Base-by-base conservation (phyloP, 2,888 invertebrate genomes). In the Leptopilina myrica region DNA sequence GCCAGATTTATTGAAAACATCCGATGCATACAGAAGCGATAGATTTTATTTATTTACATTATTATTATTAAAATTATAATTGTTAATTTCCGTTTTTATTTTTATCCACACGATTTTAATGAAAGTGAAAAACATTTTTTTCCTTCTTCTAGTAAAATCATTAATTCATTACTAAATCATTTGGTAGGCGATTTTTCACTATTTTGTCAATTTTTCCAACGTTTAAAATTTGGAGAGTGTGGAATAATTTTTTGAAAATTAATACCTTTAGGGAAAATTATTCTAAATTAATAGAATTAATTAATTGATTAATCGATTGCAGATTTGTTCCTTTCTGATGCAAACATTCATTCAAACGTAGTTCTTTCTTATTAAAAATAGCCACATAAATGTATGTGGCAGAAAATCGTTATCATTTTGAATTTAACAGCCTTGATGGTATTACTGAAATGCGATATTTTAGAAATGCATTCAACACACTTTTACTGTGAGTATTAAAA, bases 381-480 rank as follows among this genome's bases (percentile, higher is more conserved):
- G 33, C 14, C 5, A 5, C 5, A 56, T 33, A 33, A n/a, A 73
- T 40, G 56, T 53, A 67, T 26, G 7, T 20, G 14, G 8, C 46
- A 46, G 46, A 67, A 69, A 69, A 69, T 26, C 12, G 33, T 56
- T 73, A 53, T 56, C 56, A 12, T 26, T 26, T 73, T 56, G 26
- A 33, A 73, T n/a, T 56, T 40, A 73, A 43, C 43, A 49, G 56
- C 56, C 73, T 73, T 73, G 73, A 53, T 33, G 33, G 56, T 73
- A 73, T 73, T n/a, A 56, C 56, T 56, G 73, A 73, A 73, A 73
- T 53, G 56, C 53, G 73, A 73, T 73, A 73, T 73, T 43, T 73
- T 56, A 73, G 33, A 53, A 73, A 73, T 73, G 73, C 73, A 73
- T 40, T 53, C 73, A 56, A n/a, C 33, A 56, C 40, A 73, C 33